Base-by-base conservation (phyloP, 2,113 vertebrate genomes). In the Speoplatyrhinus poulsoni region DNA sequence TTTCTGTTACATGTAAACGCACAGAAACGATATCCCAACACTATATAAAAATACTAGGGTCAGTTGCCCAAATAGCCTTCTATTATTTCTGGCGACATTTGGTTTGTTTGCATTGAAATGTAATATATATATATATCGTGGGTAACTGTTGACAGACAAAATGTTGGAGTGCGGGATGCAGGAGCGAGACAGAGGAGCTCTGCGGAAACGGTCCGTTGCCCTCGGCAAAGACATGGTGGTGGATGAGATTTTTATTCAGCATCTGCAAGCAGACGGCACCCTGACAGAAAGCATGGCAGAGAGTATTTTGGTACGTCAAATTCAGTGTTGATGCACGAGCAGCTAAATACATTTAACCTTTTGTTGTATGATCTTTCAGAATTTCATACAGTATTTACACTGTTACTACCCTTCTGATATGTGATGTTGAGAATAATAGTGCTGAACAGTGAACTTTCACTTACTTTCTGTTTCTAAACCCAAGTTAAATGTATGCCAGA, bases 251-350 rank as follows among this genome's bases (percentile, higher is more conserved):
- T 78, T 94, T 68, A 56, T 94, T 50, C 91, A 92, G 80, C 69
- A 16, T 7, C 72, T 94, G 16, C 87, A 85, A 52, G 80, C 87
- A 36, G 87, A 92, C 1, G 79, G 76, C 19, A 88, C 92, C 60
- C 91, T 94, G 0, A 93, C 92, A 0, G 91, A 90, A 49, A 79
- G 36, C 79, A 92, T 93, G 92, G 89, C 92, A 15, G 92, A 94
- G 69, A 73, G 9, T 36, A 90, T 94, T 54, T 72, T 93, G 91
- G 93, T 94, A 61, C 17, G 67, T 69, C 32, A 46, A 17, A 11
- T 10, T 33, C 15, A 56, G 32, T 26, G 12, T 41, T 41, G 36
- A 41, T 8, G 36, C 36, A 41, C 7, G 6, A 41, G 1, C 7
- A 41, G 36, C 36, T 6, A 41, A 4, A 41, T 41, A 41, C 36